A percentile compares a stretch with the other conserved stretches of the same genome.
Conservation (phyloP, 92 coral and sea anemone genomes). For the Siderastrea radians region DNA sequence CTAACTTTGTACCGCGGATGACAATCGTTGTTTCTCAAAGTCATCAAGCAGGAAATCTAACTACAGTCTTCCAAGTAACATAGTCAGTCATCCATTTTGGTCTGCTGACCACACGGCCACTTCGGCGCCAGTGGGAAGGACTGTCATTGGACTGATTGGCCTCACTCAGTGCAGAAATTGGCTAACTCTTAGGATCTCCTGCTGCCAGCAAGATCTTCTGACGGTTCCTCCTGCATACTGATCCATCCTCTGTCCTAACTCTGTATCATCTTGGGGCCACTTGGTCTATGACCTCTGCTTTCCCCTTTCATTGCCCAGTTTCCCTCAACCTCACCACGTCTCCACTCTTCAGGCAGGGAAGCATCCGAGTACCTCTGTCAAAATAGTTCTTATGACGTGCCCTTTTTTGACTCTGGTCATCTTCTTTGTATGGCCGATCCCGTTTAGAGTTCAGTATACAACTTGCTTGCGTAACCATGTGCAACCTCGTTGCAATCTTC, state of each 20-base stretch:
- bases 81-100: not conserved
- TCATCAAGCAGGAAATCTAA: too few species aligned
- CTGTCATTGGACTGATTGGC: not conserved
- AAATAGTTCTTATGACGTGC: not conserved
- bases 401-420: not conserved
- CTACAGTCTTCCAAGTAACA: not conserved
- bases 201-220: constrained; percentile 7
- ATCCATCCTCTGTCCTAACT: constrained; percentile 10
- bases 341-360: not conserved
- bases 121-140: not conserved
- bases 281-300: constrained; percentile 6
- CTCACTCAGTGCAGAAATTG: not conserved
- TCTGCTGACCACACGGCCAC: not conserved
- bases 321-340: constrained; percentile 7
- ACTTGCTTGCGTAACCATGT: not conserved
- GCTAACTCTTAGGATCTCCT: not conserved
- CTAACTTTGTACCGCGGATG: too few species aligned
- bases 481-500: not conserved
- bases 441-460: not conserved
- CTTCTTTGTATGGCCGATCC: not conserved
- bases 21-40: too few species aligned
- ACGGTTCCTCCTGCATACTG: constrained; percentile 4
- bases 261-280: not conserved
- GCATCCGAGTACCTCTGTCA: not conserved
- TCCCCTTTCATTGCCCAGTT: not conserved